Conservation (phyloP, 1,140 invertebrate genomes). For the Drosophila pruinosa region DNA sequence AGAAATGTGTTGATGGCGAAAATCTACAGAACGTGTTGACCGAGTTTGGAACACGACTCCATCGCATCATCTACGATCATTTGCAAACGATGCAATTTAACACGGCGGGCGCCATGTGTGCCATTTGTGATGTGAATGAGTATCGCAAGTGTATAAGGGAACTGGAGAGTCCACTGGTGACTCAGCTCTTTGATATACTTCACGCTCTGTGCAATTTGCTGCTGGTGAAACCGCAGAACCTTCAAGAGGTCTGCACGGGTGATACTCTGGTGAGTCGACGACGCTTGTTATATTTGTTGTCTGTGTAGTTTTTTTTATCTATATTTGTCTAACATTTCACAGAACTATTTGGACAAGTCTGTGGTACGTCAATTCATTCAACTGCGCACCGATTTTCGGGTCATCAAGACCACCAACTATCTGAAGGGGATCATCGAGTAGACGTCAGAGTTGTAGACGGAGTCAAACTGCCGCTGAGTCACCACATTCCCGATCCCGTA, state of each 20-base stretch:
- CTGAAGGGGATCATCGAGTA: conserved; percentile 79
- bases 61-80: conserved; percentile 97
- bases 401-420: conserved; percentile 78
- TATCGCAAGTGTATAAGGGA: conserved; percentile 92
- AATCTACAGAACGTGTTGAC: conserved; percentile 94
- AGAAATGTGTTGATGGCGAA: conserved; percentile 94
- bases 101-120: conserved; percentile 97
- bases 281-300: no score
- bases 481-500: conserved; percentile 63
- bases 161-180: conserved; percentile 90
- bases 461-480: conserved; percentile 43
- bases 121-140: conserved; percentile 99
- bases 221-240: conserved; percentile 97
- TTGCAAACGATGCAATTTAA: conserved; percentile 97
- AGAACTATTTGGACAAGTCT: conserved; percentile 94
- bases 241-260: conserved; percentile 96
- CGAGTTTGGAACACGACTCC: conserved; percentile 95
- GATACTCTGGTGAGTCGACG: conserved; percentile 94
- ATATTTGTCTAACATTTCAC: conserved; percentile 1
- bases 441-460: not conserved
- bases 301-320: not conserved
- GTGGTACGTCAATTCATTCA: conserved; percentile 96
- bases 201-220: conserved; percentile 98
- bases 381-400: conserved; percentile 89
- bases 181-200: conserved; percentile 95